Percentiles rank a stretch among this genome's conserved stretches.
Conservation (phyloP, 2,797 vertebrate genomes). For the Picus viridis region DNA sequence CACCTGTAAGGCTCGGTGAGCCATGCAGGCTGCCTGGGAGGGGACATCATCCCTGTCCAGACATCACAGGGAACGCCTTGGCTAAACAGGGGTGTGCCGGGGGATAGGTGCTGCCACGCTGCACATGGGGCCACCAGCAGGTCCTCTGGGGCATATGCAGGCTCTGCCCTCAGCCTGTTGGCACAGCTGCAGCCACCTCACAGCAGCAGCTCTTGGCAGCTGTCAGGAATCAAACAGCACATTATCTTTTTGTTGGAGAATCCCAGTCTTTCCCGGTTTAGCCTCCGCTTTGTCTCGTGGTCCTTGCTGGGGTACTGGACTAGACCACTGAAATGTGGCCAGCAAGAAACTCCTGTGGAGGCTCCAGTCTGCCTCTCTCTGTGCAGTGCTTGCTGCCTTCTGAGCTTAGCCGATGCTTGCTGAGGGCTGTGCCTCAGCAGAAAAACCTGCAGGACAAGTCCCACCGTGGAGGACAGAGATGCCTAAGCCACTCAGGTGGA, state of each 20-base stretch:
- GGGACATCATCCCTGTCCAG: fast-evolving
- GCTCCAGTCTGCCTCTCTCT: fast-evolving
- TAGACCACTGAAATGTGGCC: background rate
- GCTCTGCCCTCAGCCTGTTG: background rate
- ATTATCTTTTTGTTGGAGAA: background rate
- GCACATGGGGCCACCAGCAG: fast-evolving
- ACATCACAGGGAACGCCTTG: constrained; percentile 13
- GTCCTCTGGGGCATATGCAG: background rate
- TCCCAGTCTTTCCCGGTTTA: background rate
- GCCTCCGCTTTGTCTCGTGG: background rate
- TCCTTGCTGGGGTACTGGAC: background rate
- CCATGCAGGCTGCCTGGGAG: background rate
- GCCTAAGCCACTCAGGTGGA: no score
- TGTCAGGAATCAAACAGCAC: background rate
- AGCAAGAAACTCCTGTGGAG: background rate
- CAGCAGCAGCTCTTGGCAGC: background rate
- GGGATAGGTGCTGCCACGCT: background rate
- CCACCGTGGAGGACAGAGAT: background rate
- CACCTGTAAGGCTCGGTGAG: background rate
- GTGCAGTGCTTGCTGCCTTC: background rate
- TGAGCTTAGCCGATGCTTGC: background rate
- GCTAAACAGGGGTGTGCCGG: constrained; percentile 21
- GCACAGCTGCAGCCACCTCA: background rate
- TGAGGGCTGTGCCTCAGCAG: fast-evolving
- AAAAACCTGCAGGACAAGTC: fast-evolving